Conservation (phyloP, 1,140 invertebrate genomes). For the Drosophila albomicans region DNA sequence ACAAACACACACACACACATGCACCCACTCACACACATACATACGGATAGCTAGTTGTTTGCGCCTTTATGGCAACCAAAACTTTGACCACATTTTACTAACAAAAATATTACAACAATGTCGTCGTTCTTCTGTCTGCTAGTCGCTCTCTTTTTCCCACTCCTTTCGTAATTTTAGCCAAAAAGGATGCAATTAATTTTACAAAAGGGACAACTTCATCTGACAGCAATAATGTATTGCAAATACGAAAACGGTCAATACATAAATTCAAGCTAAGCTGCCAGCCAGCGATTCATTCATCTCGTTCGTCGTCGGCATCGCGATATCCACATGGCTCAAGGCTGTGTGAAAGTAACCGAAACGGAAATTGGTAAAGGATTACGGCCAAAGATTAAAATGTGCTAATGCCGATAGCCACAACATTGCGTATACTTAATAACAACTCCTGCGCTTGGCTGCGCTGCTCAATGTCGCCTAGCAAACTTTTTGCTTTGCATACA, state of each 20-base stretch:
- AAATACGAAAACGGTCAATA: constrained; percentile 61
- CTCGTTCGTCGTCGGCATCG: constrained; percentile 28
- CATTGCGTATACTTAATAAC: constrained; percentile 49
- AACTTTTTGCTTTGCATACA: constrained; percentile 81
- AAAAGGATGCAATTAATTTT: constrained; percentile 76
- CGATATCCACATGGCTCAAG: constrained; percentile 39
- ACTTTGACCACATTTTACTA: constrained; percentile 80
- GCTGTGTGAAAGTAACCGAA: constrained; percentile 46
- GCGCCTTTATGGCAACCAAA: constrained; percentile 80
- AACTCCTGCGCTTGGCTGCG: constrained; percentile 11
- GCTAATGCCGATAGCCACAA: constrained; percentile 58
- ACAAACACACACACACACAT: constrained; percentile 28
- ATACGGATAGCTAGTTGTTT: constrained; percentile 55
- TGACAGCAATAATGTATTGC: constrained; percentile 78
- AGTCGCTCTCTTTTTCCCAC: background rate
- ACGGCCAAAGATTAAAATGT: constrained; percentile 50
- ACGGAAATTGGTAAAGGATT: constrained; percentile 80
- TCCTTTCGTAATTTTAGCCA: constrained; percentile 30
- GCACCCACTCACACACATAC: constrained; percentile 26
- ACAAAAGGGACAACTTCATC: constrained; percentile 78
- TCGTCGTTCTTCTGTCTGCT: constrained; percentile 34
- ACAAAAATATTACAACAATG: constrained; percentile 83
- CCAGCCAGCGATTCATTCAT: background rate
- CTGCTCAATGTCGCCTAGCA: constrained; percentile 70
- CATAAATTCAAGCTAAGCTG: constrained; percentile 52